Evolutionary conservation across 2,797 vertebrate species (phyloP).

Genomic region (Melanotaenia pygmaea): DNA sequence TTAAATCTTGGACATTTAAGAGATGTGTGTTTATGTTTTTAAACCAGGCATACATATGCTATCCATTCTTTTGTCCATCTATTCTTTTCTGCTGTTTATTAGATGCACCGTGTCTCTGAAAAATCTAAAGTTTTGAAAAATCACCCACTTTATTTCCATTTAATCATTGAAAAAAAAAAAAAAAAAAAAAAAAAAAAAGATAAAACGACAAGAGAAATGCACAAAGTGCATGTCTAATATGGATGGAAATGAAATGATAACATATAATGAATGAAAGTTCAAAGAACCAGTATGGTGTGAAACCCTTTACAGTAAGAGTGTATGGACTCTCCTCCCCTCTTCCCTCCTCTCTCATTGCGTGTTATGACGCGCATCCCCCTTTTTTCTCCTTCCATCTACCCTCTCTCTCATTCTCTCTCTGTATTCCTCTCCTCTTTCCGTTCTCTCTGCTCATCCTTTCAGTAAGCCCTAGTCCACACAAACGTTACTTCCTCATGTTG

Average conservation of each 20-base stretch:
- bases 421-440: conserved; percentile 27
- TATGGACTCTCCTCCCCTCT: conserved; percentile 31
- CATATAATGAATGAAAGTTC: background rate
- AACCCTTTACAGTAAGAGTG: conserved; percentile 58
- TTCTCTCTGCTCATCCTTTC: conserved; percentile 46
- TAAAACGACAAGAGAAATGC: too few relatives aligned
- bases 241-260: background rate
- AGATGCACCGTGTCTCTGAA: too few relatives aligned
- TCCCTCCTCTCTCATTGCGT: conserved; percentile 51
- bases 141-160: too few relatives aligned
- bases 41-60: too few relatives aligned
- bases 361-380: conserved; percentile 67
- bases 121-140: too few relatives aligned
- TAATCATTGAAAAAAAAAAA: too few relatives aligned
- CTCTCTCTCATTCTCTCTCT: background rate
- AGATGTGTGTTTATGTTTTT: too few relatives aligned
- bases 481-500: conserved; percentile 18
- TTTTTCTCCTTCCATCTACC: conserved; percentile 28
- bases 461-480: conserved; percentile 18
- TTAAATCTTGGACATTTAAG: too few relatives aligned
- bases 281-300: conserved; percentile 20
- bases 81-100: too few relatives aligned
- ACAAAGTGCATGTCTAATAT: too few relatives aligned
- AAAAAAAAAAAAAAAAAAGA: too few relatives aligned
- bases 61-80: too few relatives aligned